A percentile compares a stretch with the other conserved stretches of the same genome.
These are phyloP conservation scores for Myopa tessellatipennis DNA, from an alignment of 2,888 invertebrate species.

Conservation along the genomic window DNA sequence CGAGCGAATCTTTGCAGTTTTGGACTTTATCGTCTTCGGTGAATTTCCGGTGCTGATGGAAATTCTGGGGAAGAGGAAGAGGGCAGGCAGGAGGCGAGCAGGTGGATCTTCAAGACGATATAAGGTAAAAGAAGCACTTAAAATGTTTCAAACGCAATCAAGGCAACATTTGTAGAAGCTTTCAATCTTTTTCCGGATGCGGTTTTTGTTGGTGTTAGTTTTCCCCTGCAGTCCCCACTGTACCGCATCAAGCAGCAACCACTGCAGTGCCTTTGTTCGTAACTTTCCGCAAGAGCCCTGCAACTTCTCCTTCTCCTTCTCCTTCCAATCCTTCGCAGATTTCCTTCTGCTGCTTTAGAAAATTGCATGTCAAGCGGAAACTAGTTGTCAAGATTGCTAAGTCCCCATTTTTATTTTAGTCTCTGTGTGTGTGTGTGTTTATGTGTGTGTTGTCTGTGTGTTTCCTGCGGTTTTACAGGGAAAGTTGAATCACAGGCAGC, in stretches of 20 bases:
- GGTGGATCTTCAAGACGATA: not conserved
- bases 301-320: not conserved
- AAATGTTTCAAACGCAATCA: constrained; percentile 21
- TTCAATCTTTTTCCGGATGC: constrained; percentile 26
- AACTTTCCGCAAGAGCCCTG: not conserved
- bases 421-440: constrained; percentile 34
- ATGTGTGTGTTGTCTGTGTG: constrained; percentile 20
- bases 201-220: constrained; percentile 14
- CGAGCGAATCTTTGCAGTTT: constrained; percentile 33
- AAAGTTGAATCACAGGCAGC: not conserved
- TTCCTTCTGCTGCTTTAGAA: constrained; percentile 49
- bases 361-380: constrained; percentile 68
- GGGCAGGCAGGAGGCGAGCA: not conserved
- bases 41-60: constrained; percentile 28
- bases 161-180: constrained; percentile 2
- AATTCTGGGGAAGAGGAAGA: not conserved
- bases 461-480: not conserved
- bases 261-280: not conserved
- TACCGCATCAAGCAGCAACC: too few species aligned
- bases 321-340: constrained; percentile 1
- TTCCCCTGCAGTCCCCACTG: not conserved
- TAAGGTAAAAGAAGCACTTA: constrained; percentile 2
- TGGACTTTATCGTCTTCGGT: constrained; percentile 36
- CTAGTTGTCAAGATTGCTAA: constrained; percentile 68
- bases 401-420: constrained; percentile 56